Conservation (phyloP, 1,140 invertebrate species). For the Elymnias hypermnestra region DNA sequence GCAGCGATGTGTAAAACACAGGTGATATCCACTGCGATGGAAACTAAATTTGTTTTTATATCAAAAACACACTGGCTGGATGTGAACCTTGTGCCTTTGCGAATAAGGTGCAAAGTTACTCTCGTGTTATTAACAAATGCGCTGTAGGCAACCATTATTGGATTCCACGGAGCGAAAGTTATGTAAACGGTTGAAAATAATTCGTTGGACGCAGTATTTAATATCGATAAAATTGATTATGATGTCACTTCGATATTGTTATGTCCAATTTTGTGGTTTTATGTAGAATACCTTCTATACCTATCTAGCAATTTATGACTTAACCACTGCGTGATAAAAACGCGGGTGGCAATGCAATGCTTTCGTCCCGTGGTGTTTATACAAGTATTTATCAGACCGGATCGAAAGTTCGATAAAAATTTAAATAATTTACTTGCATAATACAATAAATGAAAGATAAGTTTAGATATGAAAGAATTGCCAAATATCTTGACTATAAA, state of each 20-base stretch:
- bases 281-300: too few species aligned
- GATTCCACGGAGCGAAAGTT: conserved; percentile 5
- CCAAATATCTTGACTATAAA: too few species aligned
- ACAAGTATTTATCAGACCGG: too few species aligned
- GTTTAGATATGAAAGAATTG: too few species aligned
- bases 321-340: too few species aligned
- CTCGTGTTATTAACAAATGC: not conserved
- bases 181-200: conserved; percentile 7
- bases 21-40: conserved; percentile 5
- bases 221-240: conserved; percentile 2
- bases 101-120: not conserved
- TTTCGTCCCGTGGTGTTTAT: too few species aligned
- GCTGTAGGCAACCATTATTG: conserved; percentile 5
- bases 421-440: too few species aligned
- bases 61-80: not conserved
- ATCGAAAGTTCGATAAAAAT: too few species aligned
- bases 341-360: too few species aligned
- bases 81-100: not conserved
- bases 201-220: conserved; percentile 4
- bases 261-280: too few species aligned
- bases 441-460: too few species aligned
- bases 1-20: not conserved
- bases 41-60: conserved; percentile 8
- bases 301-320: too few species aligned
- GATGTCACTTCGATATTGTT: not conserved